A percentile compares a stretch with the other conserved stretches of the same genome.
phyloP scores from a whole-genome alignment of 2,888 invertebrate genomes.

The Eupelmus urozonus region DNA sequence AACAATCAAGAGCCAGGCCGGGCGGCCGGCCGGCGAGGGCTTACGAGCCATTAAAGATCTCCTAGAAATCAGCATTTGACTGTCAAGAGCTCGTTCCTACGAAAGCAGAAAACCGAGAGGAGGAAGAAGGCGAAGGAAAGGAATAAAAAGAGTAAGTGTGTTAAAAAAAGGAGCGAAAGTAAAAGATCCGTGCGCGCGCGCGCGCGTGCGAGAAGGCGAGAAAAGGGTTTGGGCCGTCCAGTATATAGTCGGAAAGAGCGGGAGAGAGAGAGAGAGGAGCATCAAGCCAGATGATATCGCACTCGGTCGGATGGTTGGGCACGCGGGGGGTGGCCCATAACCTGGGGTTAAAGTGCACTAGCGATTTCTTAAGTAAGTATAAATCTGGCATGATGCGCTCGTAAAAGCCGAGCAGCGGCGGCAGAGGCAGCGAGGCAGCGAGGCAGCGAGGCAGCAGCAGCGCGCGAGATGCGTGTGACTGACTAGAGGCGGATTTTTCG shows the following conservation, averaged over 20 bases:
- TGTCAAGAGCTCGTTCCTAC: slow-evolving; percentile 19
- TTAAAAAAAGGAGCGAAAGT: not conserved
- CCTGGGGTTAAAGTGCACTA: slow-evolving; percentile 63
- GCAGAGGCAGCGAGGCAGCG: slow-evolving; percentile 56
- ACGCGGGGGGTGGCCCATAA: slow-evolving; percentile 55
- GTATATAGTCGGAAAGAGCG: not conserved
- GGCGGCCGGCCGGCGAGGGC: no score
- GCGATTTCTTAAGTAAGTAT: slow-evolving; percentile 74
- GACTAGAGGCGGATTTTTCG: slow-evolving; percentile 16
- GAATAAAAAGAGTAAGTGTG: not conserved
- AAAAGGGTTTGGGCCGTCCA: slow-evolving; percentile 40
- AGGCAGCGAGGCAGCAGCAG: not conserved
- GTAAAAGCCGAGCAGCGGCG: slow-evolving; percentile 67
- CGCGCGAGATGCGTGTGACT: no score
- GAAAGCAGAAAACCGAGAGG: not conserved
- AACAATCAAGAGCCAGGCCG: slow-evolving; percentile 22
- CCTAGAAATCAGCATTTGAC: slow-evolving; percentile 29
- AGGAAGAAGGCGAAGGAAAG: not conserved
- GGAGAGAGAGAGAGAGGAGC: not conserved
- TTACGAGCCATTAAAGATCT: slow-evolving; percentile 43
- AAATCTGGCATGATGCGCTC: slow-evolving; percentile 75
- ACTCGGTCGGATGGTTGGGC: slow-evolving; percentile 51
- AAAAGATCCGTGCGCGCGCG: no score
- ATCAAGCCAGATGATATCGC: slow-evolving; percentile 60
- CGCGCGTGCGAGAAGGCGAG: slow-evolving; percentile 53